A percentile compares a stretch with the other conserved stretches of the same genome.
Evolutionary conservation across 2,888 invertebrate species (phyloP).

Genomic region (Biston betularia): DNA sequence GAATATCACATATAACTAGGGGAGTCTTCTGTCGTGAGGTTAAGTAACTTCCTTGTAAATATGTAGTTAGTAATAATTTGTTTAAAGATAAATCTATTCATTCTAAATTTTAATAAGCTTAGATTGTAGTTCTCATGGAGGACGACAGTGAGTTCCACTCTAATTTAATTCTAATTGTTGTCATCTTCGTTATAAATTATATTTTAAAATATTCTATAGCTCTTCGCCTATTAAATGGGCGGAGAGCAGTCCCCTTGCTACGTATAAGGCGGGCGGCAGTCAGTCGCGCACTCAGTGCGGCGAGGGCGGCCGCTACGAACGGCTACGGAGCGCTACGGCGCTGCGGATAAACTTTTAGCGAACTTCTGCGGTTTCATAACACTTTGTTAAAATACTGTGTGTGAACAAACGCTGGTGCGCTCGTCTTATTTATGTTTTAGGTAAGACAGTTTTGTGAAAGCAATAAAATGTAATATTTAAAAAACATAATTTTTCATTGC

Average conservation of each 20-base stretch:
- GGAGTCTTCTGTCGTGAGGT: too few relatives aligned
- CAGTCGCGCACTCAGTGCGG: constrained; percentile 65
- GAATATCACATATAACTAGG: too few relatives aligned
- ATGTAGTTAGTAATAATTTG: too few relatives aligned
- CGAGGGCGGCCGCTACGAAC: constrained; percentile 60
- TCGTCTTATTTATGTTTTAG: constrained; percentile 37
- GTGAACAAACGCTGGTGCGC: constrained; percentile 32
- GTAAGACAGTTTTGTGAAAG: constrained; percentile 47
- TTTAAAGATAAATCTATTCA: too few relatives aligned
- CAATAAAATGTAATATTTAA: background rate
- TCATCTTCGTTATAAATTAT: background rate
- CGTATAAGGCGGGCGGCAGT: constrained; percentile 67
- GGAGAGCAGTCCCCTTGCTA: constrained; percentile 50
- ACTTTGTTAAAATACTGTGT: constrained; percentile 19
- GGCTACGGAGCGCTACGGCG: constrained; percentile 58
- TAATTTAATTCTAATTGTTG: background rate
- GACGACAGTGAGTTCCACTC: too few relatives aligned
- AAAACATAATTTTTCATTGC: background rate
- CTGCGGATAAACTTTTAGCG: constrained; percentile 63
- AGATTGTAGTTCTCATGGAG: too few relatives aligned
- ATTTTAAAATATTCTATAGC: constrained; percentile 26
- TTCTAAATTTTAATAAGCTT: too few relatives aligned
- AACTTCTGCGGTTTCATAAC: constrained; percentile 48
- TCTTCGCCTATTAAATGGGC: constrained; percentile 39
- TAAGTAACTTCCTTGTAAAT: too few relatives aligned